Evolutionary conservation across 1,140 invertebrate species (phyloP), one percentile per base, ranked within the genome.

Genomic region (Drosophila fuyamai): DNA sequence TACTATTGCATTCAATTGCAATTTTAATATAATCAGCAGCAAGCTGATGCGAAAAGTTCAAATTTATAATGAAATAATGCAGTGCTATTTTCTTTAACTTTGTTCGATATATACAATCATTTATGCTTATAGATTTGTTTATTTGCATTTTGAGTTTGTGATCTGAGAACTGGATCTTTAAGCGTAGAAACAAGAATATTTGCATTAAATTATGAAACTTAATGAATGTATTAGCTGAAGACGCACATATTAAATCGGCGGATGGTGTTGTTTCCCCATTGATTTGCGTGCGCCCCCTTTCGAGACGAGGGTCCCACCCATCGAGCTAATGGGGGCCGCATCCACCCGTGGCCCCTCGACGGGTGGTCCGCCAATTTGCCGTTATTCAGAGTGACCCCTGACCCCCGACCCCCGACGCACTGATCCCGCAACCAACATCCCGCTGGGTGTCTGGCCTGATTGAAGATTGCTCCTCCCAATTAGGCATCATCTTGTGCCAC

Each of bases 321-420:
- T 35, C 23, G 75, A 10, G 60, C 5, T 54, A 66, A 76, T 43
- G 36, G 72, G 18, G 40, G 38, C 58, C 18, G 54, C 54, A 54
- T 66, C 50, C 59, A 41, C 40, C 46, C 59, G 60, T 43, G 55
- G 50, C 23, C 32, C 18, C 51, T 13, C 32, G 14, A 18, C 40
- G 53, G 72, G 72, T 0, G 51, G 56, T 62, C 43, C 51, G n/a
- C 38, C 73, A 76, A 77, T 68, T 77, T 67, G 44, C 5, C n/a
- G 27, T n/a, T 29, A 77, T 76, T 77, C 75, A 76, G 32, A 23
- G 43, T 16, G 2, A 44, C 1, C 48, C 23, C 23, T 23, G 23
- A 23, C 23, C 23, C 23, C 18, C 18, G 18, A 23, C 18, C 18
- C 23, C 23, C 18, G 18, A 32, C 36, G 16, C 14, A 6, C n/a